Conservation (phyloP, 1,140 invertebrate species). For the Polypedilum pembai region DNA sequence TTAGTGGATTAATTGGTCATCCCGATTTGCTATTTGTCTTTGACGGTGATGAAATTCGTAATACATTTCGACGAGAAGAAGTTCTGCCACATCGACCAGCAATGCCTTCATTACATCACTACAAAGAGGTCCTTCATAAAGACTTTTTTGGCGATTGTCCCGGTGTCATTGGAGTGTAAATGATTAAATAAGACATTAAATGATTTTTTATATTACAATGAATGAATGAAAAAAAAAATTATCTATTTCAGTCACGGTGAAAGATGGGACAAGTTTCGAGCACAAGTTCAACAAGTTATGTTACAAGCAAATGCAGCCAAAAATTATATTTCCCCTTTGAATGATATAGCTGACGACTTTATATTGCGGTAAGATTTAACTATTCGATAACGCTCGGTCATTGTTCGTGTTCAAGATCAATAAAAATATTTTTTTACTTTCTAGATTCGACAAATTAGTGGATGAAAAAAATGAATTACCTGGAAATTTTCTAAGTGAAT, state of each 20-base stretch:
- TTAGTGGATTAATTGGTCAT: conserved; percentile 64
- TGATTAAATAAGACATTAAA: conserved; percentile 32
- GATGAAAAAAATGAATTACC: conserved; percentile 61
- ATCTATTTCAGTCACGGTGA: conserved; percentile 61
- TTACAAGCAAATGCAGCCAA: conserved; percentile 66
- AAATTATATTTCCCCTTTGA: conserved; percentile 63
- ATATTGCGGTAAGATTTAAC: conserved; percentile 51
- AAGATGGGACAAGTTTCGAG: conserved; percentile 72
- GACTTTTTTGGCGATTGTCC: conserved; percentile 65
- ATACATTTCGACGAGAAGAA: conserved; percentile 67
- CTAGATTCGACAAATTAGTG: conserved; percentile 60
- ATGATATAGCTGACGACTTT: conserved; percentile 65
- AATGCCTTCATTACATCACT: conserved; percentile 69
- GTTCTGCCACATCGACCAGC: conserved; percentile 66
- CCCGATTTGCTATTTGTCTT: conserved; percentile 73
- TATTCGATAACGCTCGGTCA: neutral
- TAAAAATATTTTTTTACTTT: conserved; percentile 36
- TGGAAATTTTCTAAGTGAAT: conserved; percentile 67
- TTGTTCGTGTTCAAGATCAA: too few species aligned
- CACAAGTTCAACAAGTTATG: conserved; percentile 75
- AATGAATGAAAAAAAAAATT: conserved; percentile 25
- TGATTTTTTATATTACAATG: too few species aligned
- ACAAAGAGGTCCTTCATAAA: conserved; percentile 63
- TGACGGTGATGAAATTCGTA: conserved; percentile 65
- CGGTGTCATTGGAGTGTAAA: conserved; percentile 73